Evolutionary conservation across 2,888 invertebrate genomes (phyloP), one percentile per base, ranked within the genome.

Genomic region (Rhagophthalmus giganteus): DNA sequence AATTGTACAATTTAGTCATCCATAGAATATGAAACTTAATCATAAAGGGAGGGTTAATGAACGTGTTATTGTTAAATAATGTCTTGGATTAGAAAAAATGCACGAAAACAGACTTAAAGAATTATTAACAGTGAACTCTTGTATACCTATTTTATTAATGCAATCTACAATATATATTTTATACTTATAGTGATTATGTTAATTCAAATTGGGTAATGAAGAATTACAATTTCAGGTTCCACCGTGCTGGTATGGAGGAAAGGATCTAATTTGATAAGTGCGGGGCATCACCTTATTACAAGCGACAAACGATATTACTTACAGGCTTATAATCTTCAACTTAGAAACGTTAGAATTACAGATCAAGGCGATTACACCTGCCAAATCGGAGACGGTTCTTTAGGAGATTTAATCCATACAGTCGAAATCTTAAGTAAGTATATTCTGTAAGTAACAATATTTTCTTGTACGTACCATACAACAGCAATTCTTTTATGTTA

Each of bases 291-390:
- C 52, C 78, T 79, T 70, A 79, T 80, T 55, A 76, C 78, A 10
- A 68, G 78, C 48, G 80, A 81, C 63, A 68, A 74, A 2, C 69
- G 80, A 49, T 74, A 79, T 58, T 74, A 76, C 25, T 71, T 81
- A 34, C 71, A 75, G 46, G 78, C 79, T 37, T 78, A 77, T 56
- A 79, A 76, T 66, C 69, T 81, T 48, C 78, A 80, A 66, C 74
- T 81, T 51, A 73, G 76, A 53, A 77, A 78, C 57, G 78, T 80
- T 34, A 72, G 73, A 54, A 76, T 78, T 26, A 71, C 76, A 28
- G 80, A 81, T 64, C 79, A 79, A 38, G 81, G 80, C 1, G 79
- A 79, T 64, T 81, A 81, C 66, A 77, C 79, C 25, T 81, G 81
- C 64, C 80, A 80, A 63, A 76, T 81, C 34, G 78, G 79, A 16